Conservation (phyloP, 2,888 invertebrate genomes). For the Sinodicranocentrus sp. region DNA sequence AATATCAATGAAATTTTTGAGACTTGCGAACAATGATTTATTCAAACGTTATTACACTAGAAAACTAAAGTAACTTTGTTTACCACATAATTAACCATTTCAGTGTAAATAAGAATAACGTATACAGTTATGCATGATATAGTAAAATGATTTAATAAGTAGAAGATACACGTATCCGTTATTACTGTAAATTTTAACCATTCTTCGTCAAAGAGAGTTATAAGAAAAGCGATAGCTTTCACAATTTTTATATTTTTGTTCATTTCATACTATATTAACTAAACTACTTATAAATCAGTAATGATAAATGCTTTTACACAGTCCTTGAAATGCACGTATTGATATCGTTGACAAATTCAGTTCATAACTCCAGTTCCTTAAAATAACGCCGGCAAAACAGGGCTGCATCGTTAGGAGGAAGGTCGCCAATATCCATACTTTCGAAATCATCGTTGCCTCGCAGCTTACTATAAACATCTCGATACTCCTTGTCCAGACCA, state of each 20-base stretch:
- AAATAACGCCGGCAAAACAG: conserved; percentile 93
- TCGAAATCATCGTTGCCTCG: conserved; percentile 85
- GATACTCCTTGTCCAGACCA: conserved; percentile 94
- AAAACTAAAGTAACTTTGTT: not conserved
- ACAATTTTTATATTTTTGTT: not conserved
- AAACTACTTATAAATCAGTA: conserved; percentile 7
- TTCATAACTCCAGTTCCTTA: conserved; percentile 78
- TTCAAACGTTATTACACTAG: not conserved
- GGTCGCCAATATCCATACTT: conserved; percentile 85
- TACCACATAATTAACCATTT: conserved; percentile 13
- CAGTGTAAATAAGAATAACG: conserved; percentile 45
- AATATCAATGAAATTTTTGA: conserved; percentile 58
- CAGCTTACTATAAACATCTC: conserved; percentile 87
- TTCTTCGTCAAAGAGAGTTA: conserved; percentile 8
- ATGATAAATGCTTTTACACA: conserved; percentile 47
- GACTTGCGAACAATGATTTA: conserved; percentile 27
- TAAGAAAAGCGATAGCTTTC: conserved; percentile 12
- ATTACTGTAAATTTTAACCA: not conserved
- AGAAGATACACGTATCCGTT: not conserved
- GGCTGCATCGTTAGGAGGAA: conserved; percentile 88
- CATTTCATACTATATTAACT: not conserved
- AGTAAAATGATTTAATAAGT: conserved; percentile 41
- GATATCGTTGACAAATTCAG: conserved; percentile 56
- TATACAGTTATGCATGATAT: conserved; percentile 39
- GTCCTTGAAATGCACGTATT: conserved; percentile 58